Percentiles rank a stretch among this genome's conserved stretches.
Evolutionary conservation across 2,113 vertebrate genomes (phyloP).

Genomic region (Psilopogon haemacephalus): DNA sequence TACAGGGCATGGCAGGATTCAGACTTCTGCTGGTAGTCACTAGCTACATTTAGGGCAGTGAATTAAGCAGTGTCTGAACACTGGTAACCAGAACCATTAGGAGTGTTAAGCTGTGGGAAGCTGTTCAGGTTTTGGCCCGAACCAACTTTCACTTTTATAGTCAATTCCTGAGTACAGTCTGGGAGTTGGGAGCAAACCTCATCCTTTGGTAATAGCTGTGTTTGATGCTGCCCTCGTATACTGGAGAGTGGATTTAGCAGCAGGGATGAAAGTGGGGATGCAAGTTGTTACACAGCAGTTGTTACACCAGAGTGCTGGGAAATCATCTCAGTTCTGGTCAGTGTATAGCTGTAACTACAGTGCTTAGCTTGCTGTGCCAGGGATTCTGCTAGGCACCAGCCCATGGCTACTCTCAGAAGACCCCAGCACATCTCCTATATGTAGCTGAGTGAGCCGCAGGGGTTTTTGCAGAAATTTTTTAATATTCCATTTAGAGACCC

Average conservation of each 20-base stretch:
- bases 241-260: not conserved
- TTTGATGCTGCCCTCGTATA: not conserved
- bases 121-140: not conserved
- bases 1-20: not conserved
- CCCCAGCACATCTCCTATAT: not conserved
- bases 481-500: not conserved
- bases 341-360: rapidly evolving
- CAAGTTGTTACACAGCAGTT: not conserved
- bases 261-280: not conserved
- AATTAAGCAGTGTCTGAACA: not conserved
- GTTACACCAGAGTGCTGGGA: not conserved
- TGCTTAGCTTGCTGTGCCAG: rapidly evolving
- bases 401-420: not conserved
- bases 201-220: not conserved
- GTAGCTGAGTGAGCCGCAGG: not conserved
- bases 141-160: not conserved
- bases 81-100: not conserved
- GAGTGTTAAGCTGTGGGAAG: not conserved
- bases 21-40: not conserved
- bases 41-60: not conserved
- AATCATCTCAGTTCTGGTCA: not conserved
- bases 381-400: not conserved
- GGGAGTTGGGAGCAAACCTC: not conserved
- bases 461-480: not conserved
- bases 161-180: not conserved